Evolutionary conservation across 2,113 vertebrate genomes (phyloP).

Genomic region (Bambusicola thoracicus): DNA sequence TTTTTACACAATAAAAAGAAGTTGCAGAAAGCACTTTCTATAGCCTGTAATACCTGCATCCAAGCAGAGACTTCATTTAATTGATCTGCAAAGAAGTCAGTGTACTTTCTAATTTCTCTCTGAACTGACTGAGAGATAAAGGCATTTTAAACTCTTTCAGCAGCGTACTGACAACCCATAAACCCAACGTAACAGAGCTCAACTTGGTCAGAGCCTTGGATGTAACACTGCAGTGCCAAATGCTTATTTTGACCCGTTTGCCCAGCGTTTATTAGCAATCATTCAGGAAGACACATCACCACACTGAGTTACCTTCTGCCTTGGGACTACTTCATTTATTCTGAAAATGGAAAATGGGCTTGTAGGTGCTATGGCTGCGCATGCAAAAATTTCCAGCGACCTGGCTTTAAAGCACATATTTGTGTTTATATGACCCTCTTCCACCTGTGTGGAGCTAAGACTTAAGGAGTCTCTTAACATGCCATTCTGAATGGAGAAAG

Average conservation of each 20-base stretch:
- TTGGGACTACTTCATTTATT: background rate
- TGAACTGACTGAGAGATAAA: background rate
- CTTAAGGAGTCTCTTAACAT: background rate
- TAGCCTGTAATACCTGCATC: background rate
- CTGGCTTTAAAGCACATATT: background rate
- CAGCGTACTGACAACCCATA: background rate
- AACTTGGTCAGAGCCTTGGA: background rate
- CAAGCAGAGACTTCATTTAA: slow-evolving; percentile 10
- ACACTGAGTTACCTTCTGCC: background rate
- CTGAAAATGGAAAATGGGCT: background rate
- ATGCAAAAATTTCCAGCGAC: background rate
- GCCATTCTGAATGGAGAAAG: background rate
- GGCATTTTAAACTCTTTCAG: background rate
- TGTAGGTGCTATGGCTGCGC: too few relatives aligned
- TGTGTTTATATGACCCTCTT: background rate
- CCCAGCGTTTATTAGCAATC: background rate
- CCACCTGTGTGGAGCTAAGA: rapidly evolving
- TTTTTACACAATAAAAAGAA: slow-evolving; percentile 38
- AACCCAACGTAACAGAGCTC: rapidly evolving
- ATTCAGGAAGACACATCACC: background rate
- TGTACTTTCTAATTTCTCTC: background rate
- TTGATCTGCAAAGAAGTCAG: background rate
- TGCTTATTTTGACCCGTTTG: background rate
- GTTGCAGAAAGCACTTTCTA: background rate
- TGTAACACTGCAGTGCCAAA: background rate